These are phyloP conservation scores for Montipora sp. DNA, from an alignment of 64 coral and sea anemone species.

Conservation along the genomic window DNA sequence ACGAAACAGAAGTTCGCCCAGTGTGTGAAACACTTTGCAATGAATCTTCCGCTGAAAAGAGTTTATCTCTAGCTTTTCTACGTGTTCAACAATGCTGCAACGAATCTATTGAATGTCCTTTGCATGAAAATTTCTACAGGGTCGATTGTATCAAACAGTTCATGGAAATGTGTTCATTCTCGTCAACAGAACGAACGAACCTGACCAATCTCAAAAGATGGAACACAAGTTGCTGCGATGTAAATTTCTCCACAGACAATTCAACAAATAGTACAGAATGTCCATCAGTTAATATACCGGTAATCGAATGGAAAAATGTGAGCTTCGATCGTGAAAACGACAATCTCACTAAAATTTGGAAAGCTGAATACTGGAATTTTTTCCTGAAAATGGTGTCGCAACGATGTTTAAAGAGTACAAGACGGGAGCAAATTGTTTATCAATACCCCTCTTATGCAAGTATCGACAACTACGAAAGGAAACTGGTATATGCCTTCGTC, in stretches of 20 bases:
- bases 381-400: slow-evolving; percentile 3
- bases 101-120: no score
- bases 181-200: no score
- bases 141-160: no score
- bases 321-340: not conserved
- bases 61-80: no score
- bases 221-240: not conserved
- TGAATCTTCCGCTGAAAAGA: no score
- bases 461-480: no score
- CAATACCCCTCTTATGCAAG: not conserved
- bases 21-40: no score
- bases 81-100: no score
- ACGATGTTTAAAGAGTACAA: not conserved
- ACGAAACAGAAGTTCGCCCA: no score
- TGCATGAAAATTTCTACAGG: no score
- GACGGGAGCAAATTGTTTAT: not conserved
- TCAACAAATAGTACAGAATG: not conserved
- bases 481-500: not conserved
- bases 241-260: not conserved
- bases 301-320: not conserved
- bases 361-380: not conserved
- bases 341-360: not conserved
- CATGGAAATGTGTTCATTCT: no score
- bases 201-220: not conserved
- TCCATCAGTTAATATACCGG: not conserved